Evolutionary conservation across 2,113 vertebrate genomes (phyloP), one percentile per base, ranked within the genome.

Genomic region (Passer montanus): DNA sequence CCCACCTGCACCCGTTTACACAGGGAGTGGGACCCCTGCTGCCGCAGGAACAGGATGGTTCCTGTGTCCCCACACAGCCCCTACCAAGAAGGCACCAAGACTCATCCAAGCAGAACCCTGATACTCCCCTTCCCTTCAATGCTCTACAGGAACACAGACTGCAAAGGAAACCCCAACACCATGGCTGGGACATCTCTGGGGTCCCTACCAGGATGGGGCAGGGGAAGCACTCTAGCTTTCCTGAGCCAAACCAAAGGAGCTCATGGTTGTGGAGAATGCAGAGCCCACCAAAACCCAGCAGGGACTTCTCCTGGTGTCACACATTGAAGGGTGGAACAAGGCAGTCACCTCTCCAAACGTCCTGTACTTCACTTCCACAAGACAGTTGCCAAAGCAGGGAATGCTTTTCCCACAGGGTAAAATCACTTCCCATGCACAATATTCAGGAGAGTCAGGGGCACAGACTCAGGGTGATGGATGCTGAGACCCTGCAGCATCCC

Each of bases 321-420:
- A 14, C 24, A 24, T 0, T 46, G 37, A 16, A n/a, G 41, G 17
- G 46, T 28, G 22, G 49, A 20, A 49, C 24, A 53, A 53, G 6
- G 15, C 63, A 49, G 18, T 17, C 50, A 30, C 12, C 15, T 41
- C 15, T 49, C 17, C 1, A 1, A 52, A 15, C 0, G 0, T 41
- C 19, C 37, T 30, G 28, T n/a, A 37, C 63, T 74, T 59, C 35
- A 19, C 33, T 22, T 44, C 30, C 7, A 3, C 30, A 10, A 41
- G 35, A 43, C 60, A 63, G 6, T 12, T 49, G 27, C 55, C 46
- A 77, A 77, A 87, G 16, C 15, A 78, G 69, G 55, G 74, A 67
- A 39, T 47, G 30, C 19, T 78, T 67, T 63, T 50, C 46, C 35
- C 2, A 1, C 9, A 43, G 43, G 22, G 47, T 46, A 33, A 80